A percentile compares a stretch with the other conserved stretches of the same genome.
Conservation (phyloP, 2,888 invertebrate genomes). For the Aphodius sticticus region DNA sequence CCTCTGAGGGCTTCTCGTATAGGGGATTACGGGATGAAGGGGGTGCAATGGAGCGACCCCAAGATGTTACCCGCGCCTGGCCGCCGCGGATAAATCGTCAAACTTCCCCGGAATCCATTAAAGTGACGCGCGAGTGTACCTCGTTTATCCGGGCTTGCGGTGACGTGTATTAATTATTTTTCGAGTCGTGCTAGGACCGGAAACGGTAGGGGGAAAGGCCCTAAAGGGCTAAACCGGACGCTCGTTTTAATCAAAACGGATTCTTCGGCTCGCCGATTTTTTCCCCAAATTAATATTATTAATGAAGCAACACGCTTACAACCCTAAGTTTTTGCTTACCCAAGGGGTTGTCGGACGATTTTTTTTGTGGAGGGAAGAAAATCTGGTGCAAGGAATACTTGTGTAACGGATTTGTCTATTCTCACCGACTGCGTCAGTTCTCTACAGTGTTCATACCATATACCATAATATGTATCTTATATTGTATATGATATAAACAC, state of each 20-base stretch:
- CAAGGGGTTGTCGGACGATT: too few species aligned
- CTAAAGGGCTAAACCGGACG: neutral
- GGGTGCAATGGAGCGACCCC: neutral
- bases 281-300: neutral
- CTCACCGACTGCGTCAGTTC: too few species aligned
- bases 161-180: conserved; percentile 4
- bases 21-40: neutral
- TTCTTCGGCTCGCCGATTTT: neutral
- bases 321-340: too few species aligned
- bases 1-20: neutral
- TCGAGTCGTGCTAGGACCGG: neutral
- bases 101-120: neutral
- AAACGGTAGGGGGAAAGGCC: neutral
- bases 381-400: too few species aligned
- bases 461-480: too few species aligned
- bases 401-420: too few species aligned
- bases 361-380: too few species aligned
- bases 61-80: neutral
- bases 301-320: neutral
- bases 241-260: neutral
- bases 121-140: neutral
- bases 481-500: too few species aligned
- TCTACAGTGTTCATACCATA: too few species aligned
- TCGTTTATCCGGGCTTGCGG: neutral
- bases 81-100: neutral